Percentiles rank a stretch among this genome's conserved stretches.
phyloP scores from a whole-genome alignment of 2,113 vertebrate genomes.

The Poecilia latipinna region DNA sequence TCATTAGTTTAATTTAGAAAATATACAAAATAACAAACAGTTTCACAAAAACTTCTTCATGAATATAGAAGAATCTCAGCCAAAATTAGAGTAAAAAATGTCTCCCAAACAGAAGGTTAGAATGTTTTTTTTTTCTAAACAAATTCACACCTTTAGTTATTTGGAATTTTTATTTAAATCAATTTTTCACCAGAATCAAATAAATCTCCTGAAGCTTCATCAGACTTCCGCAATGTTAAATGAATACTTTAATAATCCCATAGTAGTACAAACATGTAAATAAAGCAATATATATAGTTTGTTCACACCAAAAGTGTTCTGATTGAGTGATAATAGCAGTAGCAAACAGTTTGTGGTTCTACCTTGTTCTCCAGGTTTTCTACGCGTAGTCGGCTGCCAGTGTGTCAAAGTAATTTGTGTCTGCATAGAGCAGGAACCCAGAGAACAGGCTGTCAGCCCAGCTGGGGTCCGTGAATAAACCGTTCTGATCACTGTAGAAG shows the following conservation, averaged over 20 bases:
- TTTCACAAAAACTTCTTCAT: too few relatives aligned
- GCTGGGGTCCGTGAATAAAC: conserved; percentile 92
- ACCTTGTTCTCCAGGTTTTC: neutral
- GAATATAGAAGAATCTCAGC: too few relatives aligned
- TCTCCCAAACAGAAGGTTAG: too few relatives aligned
- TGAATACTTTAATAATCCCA: neutral
- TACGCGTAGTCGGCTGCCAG: conserved; percentile 87
- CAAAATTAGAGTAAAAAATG: too few relatives aligned
- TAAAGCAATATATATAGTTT: conserved; percentile 50
- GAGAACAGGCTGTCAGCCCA: conserved; percentile 98
- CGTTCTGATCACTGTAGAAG: conserved; percentile 95
- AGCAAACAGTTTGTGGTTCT: conserved; percentile 11
- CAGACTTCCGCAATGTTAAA: conserved; percentile 25
- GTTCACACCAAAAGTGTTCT: conserved; percentile 5
- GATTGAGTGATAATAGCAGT: conserved; percentile 1
- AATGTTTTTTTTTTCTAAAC: neutral
- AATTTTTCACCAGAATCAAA: neutral
- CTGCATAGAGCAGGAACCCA: conserved; percentile 94
- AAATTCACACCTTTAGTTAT: neutral
- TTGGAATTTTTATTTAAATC: conserved; percentile 47
- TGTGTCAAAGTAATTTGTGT: conserved; percentile 92
- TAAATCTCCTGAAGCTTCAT: conserved; percentile 25
- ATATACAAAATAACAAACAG: too few relatives aligned
- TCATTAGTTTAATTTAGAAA: too few relatives aligned
- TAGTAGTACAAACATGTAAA: conserved; percentile 41